phyloP scores from a whole-genome alignment of 2,113 vertebrate species.

The Phylloscopus whistleri region DNA sequence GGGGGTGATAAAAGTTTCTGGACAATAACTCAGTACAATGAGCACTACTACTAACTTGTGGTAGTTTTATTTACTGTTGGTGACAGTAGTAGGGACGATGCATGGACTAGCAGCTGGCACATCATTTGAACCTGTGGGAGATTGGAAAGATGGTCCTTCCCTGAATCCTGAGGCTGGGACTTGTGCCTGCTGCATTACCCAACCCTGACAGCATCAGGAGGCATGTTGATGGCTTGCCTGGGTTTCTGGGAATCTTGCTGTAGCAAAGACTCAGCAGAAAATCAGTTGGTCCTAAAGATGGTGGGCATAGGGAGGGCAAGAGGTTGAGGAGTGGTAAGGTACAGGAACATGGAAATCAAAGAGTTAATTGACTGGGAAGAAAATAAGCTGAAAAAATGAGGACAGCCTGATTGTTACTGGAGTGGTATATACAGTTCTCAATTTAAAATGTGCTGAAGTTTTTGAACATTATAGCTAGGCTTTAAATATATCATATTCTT shows the following conservation, averaged over 20 bases:
- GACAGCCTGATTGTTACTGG: neutral
- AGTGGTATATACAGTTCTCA: neutral
- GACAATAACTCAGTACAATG: neutral
- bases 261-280: neutral
- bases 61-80: neutral
- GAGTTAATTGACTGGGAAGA: neutral
- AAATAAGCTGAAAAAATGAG: neutral
- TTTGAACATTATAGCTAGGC: neutral
- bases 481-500: neutral
- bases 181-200: neutral
- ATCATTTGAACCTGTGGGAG: neutral
- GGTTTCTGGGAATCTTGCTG: neutral
- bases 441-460: neutral
- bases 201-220: neutral
- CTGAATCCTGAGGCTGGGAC: neutral
- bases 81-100: neutral
- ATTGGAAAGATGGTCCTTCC: neutral
- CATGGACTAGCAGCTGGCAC: rapidly evolving
- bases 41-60: neutral
- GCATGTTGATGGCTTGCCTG: neutral
- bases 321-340: neutral
- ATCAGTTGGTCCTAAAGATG: neutral
- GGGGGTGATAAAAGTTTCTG: neutral
- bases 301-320: neutral
- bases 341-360: neutral